phyloP scores from a whole-genome alignment of 2,888 invertebrate genomes.

The Nomada goodeniana region DNA sequence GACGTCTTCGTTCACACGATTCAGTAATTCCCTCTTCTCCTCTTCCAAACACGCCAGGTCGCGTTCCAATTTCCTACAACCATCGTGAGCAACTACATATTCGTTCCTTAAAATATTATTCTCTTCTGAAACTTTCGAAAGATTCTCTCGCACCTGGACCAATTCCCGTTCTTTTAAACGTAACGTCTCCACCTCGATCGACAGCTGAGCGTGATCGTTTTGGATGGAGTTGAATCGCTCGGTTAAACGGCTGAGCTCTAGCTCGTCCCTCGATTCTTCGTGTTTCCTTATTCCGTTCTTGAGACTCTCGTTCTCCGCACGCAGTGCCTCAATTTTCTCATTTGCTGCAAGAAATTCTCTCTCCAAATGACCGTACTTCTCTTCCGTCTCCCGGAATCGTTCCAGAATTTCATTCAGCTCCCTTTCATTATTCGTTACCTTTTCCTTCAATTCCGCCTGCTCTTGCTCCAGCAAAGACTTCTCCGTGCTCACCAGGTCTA shows the following conservation, averaged over 20 bases:
- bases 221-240: conserved; percentile 42
- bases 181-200: conserved; percentile 49
- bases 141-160: conserved; percentile 31
- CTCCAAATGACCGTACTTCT: conserved; percentile 60
- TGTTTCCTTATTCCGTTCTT: conserved; percentile 48
- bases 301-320: conserved; percentile 60
- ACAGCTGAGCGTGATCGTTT: conserved; percentile 25
- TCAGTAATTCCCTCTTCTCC: conserved; percentile 52
- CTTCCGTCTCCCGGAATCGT: conserved; percentile 71
- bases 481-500: conserved; percentile 80
- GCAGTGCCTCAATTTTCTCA: conserved; percentile 42
- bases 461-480: conserved; percentile 79
- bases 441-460: conserved; percentile 71
- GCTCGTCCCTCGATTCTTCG: conserved; percentile 35
- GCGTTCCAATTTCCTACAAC: conserved; percentile 4
- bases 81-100: conserved; percentile 10
- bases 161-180: conserved; percentile 47
- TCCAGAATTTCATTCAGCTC: conserved; percentile 81
- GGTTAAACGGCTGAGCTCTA: conserved; percentile 5
- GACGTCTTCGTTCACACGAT: conserved; percentile 12
- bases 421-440: conserved; percentile 49
- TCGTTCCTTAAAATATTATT: conserved; percentile 34
- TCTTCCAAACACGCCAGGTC: conserved; percentile 19
- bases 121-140: conserved; percentile 26
- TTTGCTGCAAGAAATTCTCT: conserved; percentile 31